Evolutionary conservation across 2,113 vertebrate species (phyloP).

Genomic region (Microcebus lehilahytsara): DNA sequence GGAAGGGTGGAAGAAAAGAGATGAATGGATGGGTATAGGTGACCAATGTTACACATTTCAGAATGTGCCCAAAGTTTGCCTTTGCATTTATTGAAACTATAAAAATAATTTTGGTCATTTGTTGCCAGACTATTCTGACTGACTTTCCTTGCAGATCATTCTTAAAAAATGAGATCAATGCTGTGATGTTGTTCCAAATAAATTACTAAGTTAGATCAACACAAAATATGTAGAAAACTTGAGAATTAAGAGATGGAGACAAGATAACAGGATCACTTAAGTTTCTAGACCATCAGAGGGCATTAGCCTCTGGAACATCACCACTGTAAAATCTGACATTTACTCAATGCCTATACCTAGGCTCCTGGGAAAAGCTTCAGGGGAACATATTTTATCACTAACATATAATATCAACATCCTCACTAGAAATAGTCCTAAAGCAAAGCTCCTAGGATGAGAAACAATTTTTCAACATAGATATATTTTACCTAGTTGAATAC

Average conservation of each 20-base stretch:
- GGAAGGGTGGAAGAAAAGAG: neutral
- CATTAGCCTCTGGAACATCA: neutral
- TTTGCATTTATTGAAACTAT: neutral
- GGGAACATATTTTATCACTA: neutral
- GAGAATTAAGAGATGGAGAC: neutral
- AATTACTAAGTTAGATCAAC: neutral
- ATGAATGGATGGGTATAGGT: neutral
- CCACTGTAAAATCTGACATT: neutral
- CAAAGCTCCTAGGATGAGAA: neutral
- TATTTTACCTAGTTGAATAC: neutral
- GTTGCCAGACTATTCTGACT: neutral
- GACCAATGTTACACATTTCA: neutral
- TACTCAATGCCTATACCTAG: neutral
- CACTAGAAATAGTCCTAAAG: neutral
- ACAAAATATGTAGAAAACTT: neutral
- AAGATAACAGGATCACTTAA: neutral
- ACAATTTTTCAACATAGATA: neutral
- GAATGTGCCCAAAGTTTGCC: neutral
- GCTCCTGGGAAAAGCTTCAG: neutral
- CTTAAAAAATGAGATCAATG: neutral
- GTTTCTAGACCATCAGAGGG: neutral
- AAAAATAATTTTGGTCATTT: neutral
- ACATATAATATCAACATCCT: neutral
- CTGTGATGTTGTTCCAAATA: neutral
- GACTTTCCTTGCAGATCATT: neutral